Evolutionary conservation across 1,140 invertebrate species (phyloP), one percentile per base, ranked within the genome.

Genomic region (Muscidifurax raptorellus): DNA sequence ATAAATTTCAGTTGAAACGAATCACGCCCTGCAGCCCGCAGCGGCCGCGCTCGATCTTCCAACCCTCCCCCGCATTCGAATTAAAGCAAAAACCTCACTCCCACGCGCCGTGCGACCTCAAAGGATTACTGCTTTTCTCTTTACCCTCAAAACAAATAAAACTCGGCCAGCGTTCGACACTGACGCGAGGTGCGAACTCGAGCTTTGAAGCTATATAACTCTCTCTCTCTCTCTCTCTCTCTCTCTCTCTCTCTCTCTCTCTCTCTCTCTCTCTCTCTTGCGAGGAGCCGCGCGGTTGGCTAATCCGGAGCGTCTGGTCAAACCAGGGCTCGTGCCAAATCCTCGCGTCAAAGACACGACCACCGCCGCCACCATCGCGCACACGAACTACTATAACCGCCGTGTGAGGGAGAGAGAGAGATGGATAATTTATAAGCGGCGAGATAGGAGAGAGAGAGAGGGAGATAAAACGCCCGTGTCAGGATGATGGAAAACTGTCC

Each of bases 401-500:
- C 52, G 15, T 15, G 44, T 15, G 44, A 10, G 44, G 1, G 44
- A 47, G 44, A 59, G n/a, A 67, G 36, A 32, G 66, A 72, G 67
- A 72, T 74, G 69, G 67, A 75, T 82, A 82, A 82, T 75, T 82
- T 82, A 82, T 82, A 75, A 82, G 80, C 22, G 52, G 27, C 9
- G 18, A 81, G 40, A 69, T 59, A 67, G 22, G 69, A 44, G 40
- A 28, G 44, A 80, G 67, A 80, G 52, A 80, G 69, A 44, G 40
- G 18, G 44, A 80, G 67, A 80, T 72, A 80, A 80, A 80, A 80
- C 67, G 79, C 18, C 22, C 52, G 52, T 59, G 52, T 71, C 66
- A 52, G 40, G 36, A 80, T 75, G 80, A 82, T 74, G 80, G 80
- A 82, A 82, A 82, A 82, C 71, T 82, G 80, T 75, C 80, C 47